Evolutionary conservation across 2,888 invertebrate species (phyloP), one percentile per base, ranked within the genome.

Genomic region (Epirrita christyi): DNA sequence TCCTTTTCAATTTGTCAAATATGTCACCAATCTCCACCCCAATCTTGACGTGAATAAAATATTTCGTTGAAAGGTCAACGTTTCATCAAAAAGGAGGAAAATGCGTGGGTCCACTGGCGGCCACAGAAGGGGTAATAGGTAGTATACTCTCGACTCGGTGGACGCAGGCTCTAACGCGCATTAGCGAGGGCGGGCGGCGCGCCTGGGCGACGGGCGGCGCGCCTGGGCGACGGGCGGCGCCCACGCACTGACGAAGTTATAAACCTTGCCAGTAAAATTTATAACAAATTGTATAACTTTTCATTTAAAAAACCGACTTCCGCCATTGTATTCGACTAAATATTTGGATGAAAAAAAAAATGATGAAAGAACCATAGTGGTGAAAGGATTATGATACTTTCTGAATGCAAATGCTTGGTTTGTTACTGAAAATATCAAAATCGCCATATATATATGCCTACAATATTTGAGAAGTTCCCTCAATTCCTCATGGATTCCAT

Each of bases 201-300:
- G 21, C 21, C 21, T 21, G 21, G 21, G 2, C 2, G 21, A 4
- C 21, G 21, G 21, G 21, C 21, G 21, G 21, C 21, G 21, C 4
- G 2, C 4, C 21, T 21, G 21, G 21, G 21, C 21, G 21, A 4
- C 21, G 21, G 41, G 38, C 59, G 58, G 45, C 67, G 73, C 80
- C 83, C 76, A 80, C 80, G 75, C 76, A 71, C 38, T 78, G 76
- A 77, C 78, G 75, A 70, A 59, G 53, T 48, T 32, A 32, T 32
- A 6, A 32, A 7, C 62, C 59, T 53, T 48, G 40, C 59, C 50
- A 65, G 62, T 61, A 67, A 68, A 70, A 67, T 58, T 51, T 45
- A 60, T 66, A 43, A 49, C 51, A 59, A 45, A 44, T 14, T 43
- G 34, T 32, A 54, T n/a, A n/a, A n/a, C n/a, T n/a, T n/a, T n/a